Conservation (phyloP, 37 sponge, comb jelly and placozoan species). For the Halisarca cf. caerulea region DNA sequence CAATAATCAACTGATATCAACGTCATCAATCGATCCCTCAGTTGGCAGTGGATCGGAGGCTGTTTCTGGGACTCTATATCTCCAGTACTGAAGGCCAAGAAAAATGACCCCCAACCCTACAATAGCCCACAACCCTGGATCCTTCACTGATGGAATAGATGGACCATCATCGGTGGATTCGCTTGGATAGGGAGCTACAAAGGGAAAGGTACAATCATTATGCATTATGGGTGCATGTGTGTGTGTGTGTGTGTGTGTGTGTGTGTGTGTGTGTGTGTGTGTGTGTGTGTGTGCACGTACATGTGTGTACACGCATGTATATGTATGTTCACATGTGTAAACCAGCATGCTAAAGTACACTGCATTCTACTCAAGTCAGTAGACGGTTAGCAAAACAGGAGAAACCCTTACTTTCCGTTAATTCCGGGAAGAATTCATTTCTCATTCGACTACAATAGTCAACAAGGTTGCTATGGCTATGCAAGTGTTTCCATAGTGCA, state of each 20-base stretch:
- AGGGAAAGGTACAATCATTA: too few relatives aligned
- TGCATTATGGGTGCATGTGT: too few relatives aligned
- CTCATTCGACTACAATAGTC: background rate
- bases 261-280: too few relatives aligned
- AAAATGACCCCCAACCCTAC: background rate
- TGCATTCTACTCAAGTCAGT: too few relatives aligned
- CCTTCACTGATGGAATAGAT: background rate
- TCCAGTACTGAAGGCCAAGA: background rate
- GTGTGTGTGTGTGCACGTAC: too few relatives aligned
- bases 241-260: too few relatives aligned
- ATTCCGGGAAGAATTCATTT: background rate
- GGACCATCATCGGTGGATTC: background rate
- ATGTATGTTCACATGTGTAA: too few relatives aligned
- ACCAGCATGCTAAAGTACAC: too few relatives aligned
- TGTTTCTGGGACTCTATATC: background rate
- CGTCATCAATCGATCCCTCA: too few relatives aligned
- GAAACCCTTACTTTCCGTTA: background rate
- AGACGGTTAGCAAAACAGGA: background rate
- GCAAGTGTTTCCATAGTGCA: conserved; percentile 2
- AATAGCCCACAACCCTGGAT: background rate
- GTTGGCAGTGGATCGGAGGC: too few relatives aligned
- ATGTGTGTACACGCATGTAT: too few relatives aligned
- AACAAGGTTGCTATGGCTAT: background rate
- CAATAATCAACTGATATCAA: too few relatives aligned
- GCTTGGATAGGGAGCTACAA: background rate